Evolutionary conservation across 1,140 invertebrate genomes (phyloP).

Genomic region (Drosophila ohnishii): DNA sequence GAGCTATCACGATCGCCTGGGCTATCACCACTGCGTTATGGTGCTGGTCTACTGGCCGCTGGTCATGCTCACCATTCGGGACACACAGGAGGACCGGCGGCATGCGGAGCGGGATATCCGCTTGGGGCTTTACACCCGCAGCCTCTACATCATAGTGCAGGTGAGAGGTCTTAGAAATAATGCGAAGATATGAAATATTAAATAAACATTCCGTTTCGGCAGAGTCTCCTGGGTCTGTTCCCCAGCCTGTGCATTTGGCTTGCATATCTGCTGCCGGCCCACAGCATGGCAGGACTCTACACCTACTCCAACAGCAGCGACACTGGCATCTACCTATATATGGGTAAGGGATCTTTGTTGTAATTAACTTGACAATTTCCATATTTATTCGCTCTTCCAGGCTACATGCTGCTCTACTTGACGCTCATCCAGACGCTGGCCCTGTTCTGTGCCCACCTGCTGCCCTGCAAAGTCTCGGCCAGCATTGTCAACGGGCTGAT

Average conservation of each 20-base stretch:
- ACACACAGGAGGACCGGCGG: slow-evolving; percentile 87
- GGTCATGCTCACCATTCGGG: slow-evolving; percentile 87
- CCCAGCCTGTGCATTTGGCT: slow-evolving; percentile 87
- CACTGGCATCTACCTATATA: slow-evolving; percentile 89
- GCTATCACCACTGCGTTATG: slow-evolving; percentile 93
- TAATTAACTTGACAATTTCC: not conserved
- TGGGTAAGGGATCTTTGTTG: slow-evolving; percentile 84
- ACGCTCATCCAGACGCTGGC: slow-evolving; percentile 88
- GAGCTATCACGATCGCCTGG: slow-evolving; percentile 89
- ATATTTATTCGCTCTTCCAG: slow-evolving; percentile 76
- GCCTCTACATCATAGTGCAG: slow-evolving; percentile 88
- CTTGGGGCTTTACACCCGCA: slow-evolving; percentile 90
- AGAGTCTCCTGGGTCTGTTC: slow-evolving; percentile 76
- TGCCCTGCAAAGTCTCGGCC: slow-evolving; percentile 86
- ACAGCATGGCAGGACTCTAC: slow-evolving; percentile 93
- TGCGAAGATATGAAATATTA: not conserved
- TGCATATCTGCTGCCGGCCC: slow-evolving; percentile 93
- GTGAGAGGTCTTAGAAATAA: slow-evolving; percentile 17
- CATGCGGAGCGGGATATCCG: slow-evolving; percentile 91
- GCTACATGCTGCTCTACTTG: slow-evolving; percentile 91
- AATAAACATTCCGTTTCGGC: not conserved
- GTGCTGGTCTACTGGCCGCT: slow-evolving; percentile 90
- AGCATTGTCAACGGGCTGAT: slow-evolving; percentile 86
- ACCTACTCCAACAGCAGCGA: slow-evolving; percentile 86
- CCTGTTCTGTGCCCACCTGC: slow-evolving; percentile 83